Conservation (phyloP, 35 echinoderm and acorn worm species). For the Acanthaster planci region DNA sequence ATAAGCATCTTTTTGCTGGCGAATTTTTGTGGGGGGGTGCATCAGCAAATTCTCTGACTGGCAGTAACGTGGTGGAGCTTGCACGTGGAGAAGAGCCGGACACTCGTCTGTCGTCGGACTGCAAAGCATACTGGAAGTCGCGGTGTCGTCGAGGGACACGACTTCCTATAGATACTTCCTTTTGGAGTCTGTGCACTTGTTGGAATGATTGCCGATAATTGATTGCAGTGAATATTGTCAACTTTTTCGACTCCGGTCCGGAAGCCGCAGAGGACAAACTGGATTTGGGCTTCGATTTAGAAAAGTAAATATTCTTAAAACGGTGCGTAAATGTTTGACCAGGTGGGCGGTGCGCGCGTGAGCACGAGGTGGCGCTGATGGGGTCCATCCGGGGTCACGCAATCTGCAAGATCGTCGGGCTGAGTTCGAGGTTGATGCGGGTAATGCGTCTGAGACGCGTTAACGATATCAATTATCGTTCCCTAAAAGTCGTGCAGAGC, state of each 20-base stretch:
- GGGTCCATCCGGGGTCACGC: not conserved
- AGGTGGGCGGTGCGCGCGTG: not conserved
- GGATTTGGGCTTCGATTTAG: not conserved
- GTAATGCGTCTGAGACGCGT: too few relatives aligned
- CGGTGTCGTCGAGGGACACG: constrained; percentile 3
- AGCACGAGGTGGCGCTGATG: not conserved
- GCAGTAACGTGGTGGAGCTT: too few relatives aligned
- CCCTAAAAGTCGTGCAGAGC: too few relatives aligned
- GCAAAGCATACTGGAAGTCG: constrained; percentile 2
- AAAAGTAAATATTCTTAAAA: not conserved
- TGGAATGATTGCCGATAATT: not conserved
- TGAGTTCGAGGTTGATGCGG: too few relatives aligned
- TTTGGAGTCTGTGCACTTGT: not conserved
- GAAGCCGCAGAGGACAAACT: not conserved
- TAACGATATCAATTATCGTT: too few relatives aligned
- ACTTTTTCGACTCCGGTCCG: not conserved
- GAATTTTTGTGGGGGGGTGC: too few relatives aligned
- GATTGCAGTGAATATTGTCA: not conserved
- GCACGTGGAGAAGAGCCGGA: not conserved
- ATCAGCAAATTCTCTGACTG: too few relatives aligned
- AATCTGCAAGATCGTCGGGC: too few relatives aligned
- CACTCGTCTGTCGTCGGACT: constrained; percentile 6
- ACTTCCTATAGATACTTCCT: not conserved
- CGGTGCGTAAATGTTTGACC: not conserved
- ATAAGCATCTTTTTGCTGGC: too few relatives aligned